Evolutionary conservation across 2,113 vertebrate genomes (phyloP), one percentile per base, ranked within the genome.

Genomic region (Polyodon spathula): DNA sequence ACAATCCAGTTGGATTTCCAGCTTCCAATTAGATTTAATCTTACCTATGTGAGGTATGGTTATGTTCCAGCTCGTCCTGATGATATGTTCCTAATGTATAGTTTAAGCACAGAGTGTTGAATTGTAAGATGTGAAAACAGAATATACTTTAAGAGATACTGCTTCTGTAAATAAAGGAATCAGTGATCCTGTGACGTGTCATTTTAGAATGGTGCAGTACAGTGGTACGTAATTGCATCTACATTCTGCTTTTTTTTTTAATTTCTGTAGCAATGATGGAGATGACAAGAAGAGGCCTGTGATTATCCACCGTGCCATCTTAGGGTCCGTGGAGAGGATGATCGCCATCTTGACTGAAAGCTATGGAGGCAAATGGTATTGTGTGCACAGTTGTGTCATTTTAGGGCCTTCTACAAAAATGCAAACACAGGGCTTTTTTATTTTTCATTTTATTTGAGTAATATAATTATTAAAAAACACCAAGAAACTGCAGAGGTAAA

Each of bases 321-420:
- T 99, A 79, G 96, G 96, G 40, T 99, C 96, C 8, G 93, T 98
- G 48, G 96, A 99, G 77, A 88, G 96, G 73, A 99, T 98, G 95
- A 96, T 99, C 0, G 95, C 96, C 42, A 98, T 98, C 71, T 86
- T 99, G 46, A 97, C 94, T 0, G 96, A 98, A 76, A 99, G 92
- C 87, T 98, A 92, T n/a, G 95, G 90, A 7, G 96, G 96, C 57
- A 99, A 97, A 91, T 99, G 96, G 94, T 98, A 89, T 85, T n/a
- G n/a, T n/a, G n/a, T n/a, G n/a, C n/a, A n/a, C n/a, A n/a, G n/a
- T n/a, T n/a, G n/a, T n/a, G n/a, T n/a, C n/a, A n/a, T n/a, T n/a
- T n/a, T n/a, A n/a, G n/a, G n/a, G n/a, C n/a, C n/a, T n/a, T n/a
- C n/a, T n/a, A n/a, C n/a, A n/a, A n/a, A n/a, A n/a, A n/a, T n/a